Base-by-base conservation (phyloP, 2,113 vertebrate genomes). In the Hydrolagus affinis region DNA sequence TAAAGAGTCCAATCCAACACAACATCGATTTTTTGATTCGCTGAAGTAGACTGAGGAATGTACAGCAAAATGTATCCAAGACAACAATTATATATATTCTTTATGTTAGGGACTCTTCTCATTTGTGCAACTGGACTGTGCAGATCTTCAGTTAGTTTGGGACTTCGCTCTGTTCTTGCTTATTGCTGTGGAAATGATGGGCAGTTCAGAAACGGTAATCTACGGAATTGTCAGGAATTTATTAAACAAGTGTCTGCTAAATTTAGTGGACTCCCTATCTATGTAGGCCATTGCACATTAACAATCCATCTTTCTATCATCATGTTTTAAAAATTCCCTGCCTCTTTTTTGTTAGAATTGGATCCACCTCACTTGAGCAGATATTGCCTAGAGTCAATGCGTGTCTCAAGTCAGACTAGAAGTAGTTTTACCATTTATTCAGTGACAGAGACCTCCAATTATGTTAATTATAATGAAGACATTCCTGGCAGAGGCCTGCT, bases 401-500 rank as follows among this genome's bases (percentile, higher is more conserved):
- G 11, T 74, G 17, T 11, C 59, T 3, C 12, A 25, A 14, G 10
- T 7, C 44, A 32, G 32, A 11, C 17, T 23, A 6, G 25, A 66
- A 30, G 57, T 28, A 10, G 57, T 15, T 17, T 14, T 23, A 44
- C 12, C 28, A 23, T 1, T 15, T 12, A 25, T 28, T 78, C 11
- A 25, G 6, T n/a, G 59, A 11, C 76, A 62, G 2, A 25, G 12
- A 11, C 59, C 8, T 78, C 75, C 56, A 23, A 59, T 10, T 2
- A 10, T 77, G 77, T 25, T 66, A 66, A 83, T 66, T 83, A 83
- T 66, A 83, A 83, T 66, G 60, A 66, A 78, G 21, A 8, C 6
- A 11, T 25, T 78, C 21, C 59, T 30, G 15, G 60, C 60, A 66
- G 66, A 83, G 15, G 14, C 62, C 64, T 83, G 19, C 15, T 11